A percentile compares a stretch with the other conserved stretches of the same genome.
Conservation (phyloP, 2,888 invertebrate species). For the Exocentrus adspersus region DNA sequence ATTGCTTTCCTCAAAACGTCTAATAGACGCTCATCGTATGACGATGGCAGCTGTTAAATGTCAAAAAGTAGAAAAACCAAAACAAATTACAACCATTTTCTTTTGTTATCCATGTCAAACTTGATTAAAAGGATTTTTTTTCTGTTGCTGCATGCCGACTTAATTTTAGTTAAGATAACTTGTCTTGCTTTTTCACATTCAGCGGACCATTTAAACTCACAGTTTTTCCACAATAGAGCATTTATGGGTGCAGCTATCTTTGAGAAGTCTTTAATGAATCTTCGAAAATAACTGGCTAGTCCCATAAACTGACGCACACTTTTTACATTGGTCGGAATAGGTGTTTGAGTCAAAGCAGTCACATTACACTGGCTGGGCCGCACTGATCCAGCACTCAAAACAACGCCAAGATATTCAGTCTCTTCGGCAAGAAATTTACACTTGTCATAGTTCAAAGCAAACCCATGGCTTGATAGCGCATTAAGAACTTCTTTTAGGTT, state of each 20-base stretch:
- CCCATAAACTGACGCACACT: conserved; percentile 33
- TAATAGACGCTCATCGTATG: too few relatives aligned
- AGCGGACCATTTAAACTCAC: conserved; percentile 20
- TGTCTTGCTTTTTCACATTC: conserved; percentile 27
- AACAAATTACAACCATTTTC: too few relatives aligned
- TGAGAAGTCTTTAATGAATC: conserved; percentile 28
- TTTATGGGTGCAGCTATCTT: conserved; percentile 27
- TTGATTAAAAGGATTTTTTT: too few relatives aligned
- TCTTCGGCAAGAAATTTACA: conserved; percentile 34
- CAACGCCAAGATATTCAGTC: conserved; percentile 25
- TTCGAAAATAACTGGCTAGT: conserved; percentile 32
- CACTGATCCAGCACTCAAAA: conserved; percentile 20
- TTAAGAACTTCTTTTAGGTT: conserved; percentile 36
- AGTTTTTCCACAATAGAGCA: conserved; percentile 25
- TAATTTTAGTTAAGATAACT: neutral
- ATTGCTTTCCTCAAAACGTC: too few relatives aligned
- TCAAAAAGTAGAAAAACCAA: too few relatives aligned
- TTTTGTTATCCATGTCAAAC: too few relatives aligned
- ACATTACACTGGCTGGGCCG: conserved; percentile 24
- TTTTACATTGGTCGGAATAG: conserved; percentile 26
- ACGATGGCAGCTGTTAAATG: too few relatives aligned
- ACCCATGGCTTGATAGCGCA: conserved; percentile 34
- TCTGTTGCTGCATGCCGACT: too few relatives aligned
- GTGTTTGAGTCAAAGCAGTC: conserved; percentile 25
- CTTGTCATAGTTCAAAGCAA: conserved; percentile 39